These are phyloP conservation scores for Ctenopoma kingsleyae DNA, from an alignment of 2,797 vertebrate genomes.

Conservation along the genomic window DNA sequence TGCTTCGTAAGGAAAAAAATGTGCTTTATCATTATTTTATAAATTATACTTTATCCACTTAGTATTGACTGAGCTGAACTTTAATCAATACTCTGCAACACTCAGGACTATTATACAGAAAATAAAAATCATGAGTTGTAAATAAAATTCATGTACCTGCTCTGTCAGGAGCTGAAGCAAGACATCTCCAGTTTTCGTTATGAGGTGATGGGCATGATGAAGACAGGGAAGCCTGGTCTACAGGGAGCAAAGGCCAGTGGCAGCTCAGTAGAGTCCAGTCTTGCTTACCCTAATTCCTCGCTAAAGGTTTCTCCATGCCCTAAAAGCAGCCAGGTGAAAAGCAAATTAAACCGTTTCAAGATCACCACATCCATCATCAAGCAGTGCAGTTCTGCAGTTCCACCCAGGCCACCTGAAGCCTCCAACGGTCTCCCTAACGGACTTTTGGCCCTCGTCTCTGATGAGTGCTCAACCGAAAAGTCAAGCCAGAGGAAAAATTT, in stretches of 20 bases:
- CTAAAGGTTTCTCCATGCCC: constrained; percentile 79
- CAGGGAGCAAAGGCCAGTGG: constrained; percentile 77
- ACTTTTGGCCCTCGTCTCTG: constrained; percentile 69
- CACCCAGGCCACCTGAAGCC: constrained; percentile 82
- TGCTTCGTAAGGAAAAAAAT: not conserved
- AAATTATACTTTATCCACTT: constrained; percentile 1
- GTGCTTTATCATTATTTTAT: not conserved
- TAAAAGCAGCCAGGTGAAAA: constrained; percentile 83
- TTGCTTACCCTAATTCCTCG: constrained; percentile 86
- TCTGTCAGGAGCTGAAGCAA: constrained; percentile 94
- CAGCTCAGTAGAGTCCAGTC: constrained; percentile 69
- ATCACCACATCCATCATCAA: constrained; percentile 91
- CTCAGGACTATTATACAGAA: not conserved
- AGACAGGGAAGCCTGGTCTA: constrained; percentile 87
- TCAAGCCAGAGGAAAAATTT: constrained; percentile 84
- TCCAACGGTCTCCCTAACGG: constrained; percentile 89
- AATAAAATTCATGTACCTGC: not conserved
- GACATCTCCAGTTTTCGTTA: constrained; percentile 99
- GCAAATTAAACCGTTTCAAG: constrained; percentile 90
- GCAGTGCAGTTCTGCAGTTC: constrained; percentile 71
- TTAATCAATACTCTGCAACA: not conserved
- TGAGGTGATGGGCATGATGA: constrained; percentile 96
- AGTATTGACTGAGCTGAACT: constrained; percentile 6
- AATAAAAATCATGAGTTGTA: constrained; percentile 6
- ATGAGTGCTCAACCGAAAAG: constrained; percentile 49